phyloP scores from a whole-genome alignment of 2,113 vertebrate genomes.

The Brachyistius frenatus region DNA sequence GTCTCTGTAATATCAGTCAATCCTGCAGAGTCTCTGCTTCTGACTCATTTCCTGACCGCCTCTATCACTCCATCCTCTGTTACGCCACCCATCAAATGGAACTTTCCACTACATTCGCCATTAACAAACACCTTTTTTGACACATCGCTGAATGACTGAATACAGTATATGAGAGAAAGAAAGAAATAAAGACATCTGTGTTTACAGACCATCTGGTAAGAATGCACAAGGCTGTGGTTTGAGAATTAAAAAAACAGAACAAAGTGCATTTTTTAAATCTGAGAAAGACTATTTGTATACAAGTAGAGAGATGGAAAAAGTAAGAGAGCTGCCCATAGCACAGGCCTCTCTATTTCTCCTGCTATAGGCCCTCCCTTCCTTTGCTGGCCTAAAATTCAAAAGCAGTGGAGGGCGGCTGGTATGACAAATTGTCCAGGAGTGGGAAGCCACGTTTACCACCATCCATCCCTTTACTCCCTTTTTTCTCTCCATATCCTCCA shows the following conservation, averaged over 20 bases:
- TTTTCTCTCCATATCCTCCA: conserved; percentile 32
- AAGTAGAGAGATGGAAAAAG: conserved; percentile 5
- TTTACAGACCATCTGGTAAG: not conserved
- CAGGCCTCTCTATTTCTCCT: conserved; percentile 14
- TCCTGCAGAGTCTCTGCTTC: conserved; percentile 19
- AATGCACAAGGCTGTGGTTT: not conserved
- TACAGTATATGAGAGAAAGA: not conserved
- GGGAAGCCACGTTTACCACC: conserved; percentile 45
- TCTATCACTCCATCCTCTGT: conserved; percentile 40
- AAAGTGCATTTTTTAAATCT: conserved; percentile 19
- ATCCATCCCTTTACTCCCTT: conserved; percentile 44
- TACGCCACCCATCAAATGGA: conserved; percentile 19
- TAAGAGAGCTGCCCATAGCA: not conserved
- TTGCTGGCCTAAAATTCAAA: conserved; percentile 28
- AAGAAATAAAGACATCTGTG: not conserved
- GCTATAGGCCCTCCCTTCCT: not conserved
- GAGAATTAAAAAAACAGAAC: not conserved
- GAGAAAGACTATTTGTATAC: not conserved
- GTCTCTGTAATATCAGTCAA: conserved; percentile 12
- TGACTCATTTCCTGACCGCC: conserved; percentile 52
- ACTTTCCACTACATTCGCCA: conserved; percentile 36
- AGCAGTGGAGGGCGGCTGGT: conserved; percentile 21
- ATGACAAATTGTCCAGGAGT: conserved; percentile 56
- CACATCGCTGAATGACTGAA: conserved; percentile 12
- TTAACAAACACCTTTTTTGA: conserved; percentile 23